These are phyloP conservation scores for Heliconius ethilla DNA, from an alignment of 2,888 invertebrate genomes.

Conservation along the genomic window DNA sequence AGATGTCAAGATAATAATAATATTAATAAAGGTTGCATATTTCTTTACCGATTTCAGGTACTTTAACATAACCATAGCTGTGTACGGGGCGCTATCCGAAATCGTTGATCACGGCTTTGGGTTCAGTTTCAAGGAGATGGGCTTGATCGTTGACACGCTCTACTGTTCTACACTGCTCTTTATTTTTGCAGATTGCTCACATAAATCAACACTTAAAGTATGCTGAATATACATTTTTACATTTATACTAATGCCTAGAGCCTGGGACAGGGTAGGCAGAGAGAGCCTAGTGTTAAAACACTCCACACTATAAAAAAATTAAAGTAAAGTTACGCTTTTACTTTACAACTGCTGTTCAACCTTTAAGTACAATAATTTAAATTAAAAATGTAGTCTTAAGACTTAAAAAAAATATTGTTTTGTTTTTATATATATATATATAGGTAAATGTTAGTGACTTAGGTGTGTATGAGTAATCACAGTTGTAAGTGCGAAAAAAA, in stretches of 20 bases:
- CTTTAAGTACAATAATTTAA: neutral
- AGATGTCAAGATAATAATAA: neutral
- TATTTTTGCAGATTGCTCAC: slow-evolving; percentile 86
- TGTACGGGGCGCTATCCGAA: slow-evolving; percentile 86
- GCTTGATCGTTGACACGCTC: slow-evolving; percentile 83
- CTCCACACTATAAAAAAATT: no score
- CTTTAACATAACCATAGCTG: slow-evolving; percentile 85
- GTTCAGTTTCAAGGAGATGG: slow-evolving; percentile 86
- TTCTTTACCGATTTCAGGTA: slow-evolving; percentile 65
- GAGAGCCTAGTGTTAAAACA: no score
- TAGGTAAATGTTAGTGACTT: no score
- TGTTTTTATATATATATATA: no score
- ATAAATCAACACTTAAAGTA: slow-evolving; percentile 83
- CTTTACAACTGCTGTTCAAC: neutral
- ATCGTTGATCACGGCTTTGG: slow-evolving; percentile 85
- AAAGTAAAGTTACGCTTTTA: no score
- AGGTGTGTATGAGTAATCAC: no score
- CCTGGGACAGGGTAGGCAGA: no score
- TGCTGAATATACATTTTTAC: neutral
- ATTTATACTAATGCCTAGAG: neutral
- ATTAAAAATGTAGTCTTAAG: no score
- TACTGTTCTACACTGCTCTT: slow-evolving; percentile 84
- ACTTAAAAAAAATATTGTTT: no score
- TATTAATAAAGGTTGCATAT: neutral
- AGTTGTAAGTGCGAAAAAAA: no score